phyloP scores from a whole-genome alignment of 2,888 invertebrate genomes.

The Marasmarcha lunaedactyla region DNA sequence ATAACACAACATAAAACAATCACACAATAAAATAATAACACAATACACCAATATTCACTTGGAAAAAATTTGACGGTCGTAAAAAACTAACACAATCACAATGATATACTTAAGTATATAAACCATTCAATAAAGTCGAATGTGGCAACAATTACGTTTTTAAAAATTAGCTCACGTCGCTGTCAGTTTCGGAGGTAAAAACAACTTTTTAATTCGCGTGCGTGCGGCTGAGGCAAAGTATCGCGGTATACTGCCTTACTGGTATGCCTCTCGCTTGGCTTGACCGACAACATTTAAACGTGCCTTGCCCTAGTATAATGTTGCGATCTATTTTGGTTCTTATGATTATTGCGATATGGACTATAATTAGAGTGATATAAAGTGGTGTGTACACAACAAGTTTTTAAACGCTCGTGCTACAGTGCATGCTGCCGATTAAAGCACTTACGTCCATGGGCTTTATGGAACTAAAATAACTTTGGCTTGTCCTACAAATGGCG shows the following conservation, averaged over 20 bases:
- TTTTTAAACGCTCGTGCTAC: conserved; percentile 1
- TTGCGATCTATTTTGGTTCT: neutral
- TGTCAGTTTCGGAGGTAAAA: neutral
- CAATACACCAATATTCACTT: neutral
- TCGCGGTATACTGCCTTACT: conserved; percentile 25
- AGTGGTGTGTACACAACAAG: conserved; percentile 1
- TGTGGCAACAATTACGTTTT: conserved; percentile 20
- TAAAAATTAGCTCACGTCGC: conserved; percentile 14
- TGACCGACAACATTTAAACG: conserved; percentile 10
- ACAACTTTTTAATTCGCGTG: conserved; percentile 9
- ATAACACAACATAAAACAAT: neutral
- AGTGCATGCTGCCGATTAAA: conserved; percentile 1
- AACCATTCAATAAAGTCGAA: conserved; percentile 5
- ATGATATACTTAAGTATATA: neutral
- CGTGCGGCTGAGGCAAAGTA: conserved; percentile 22
- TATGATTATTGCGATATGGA: neutral
- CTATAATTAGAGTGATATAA: neutral
- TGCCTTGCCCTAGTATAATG: neutral
- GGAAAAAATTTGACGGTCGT: neutral
- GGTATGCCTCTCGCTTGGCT: conserved; percentile 8
- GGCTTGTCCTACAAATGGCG: too few relatives aligned
- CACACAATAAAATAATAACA: neutral
- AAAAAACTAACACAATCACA: neutral
- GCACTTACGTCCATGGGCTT: neutral
- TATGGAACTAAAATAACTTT: neutral